Evolutionary conservation across 2,113 vertebrate species (phyloP).

Genomic region (Leucoraja erinaceus): DNA sequence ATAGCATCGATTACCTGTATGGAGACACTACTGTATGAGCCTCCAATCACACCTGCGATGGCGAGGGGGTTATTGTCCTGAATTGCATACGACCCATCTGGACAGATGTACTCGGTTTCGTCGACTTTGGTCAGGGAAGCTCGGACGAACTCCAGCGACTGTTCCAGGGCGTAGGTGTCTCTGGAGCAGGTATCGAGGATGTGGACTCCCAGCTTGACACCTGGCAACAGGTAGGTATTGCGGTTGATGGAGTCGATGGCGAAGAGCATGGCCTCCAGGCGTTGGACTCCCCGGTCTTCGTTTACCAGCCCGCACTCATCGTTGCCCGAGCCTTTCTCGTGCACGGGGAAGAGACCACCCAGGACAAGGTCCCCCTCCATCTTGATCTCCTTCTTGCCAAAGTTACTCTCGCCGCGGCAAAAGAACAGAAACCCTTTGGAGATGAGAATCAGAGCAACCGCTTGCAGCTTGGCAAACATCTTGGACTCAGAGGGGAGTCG

Average conservation of each 20-base stretch:
- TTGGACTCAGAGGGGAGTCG: background rate
- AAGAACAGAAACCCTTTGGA: slow-evolving; percentile 71
- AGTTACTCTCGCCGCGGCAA: slow-evolving; percentile 74
- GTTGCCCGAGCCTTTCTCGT: slow-evolving; percentile 85
- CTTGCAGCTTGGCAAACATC: slow-evolving; percentile 70
- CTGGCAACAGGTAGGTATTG: slow-evolving; percentile 76
- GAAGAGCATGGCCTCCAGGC: slow-evolving; percentile 95
- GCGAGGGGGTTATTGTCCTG: slow-evolving; percentile 88
- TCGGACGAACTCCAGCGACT: slow-evolving; percentile 94
- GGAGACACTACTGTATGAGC: slow-evolving; percentile 95
- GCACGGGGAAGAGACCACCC: slow-evolving; percentile 93
- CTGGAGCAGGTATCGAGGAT: slow-evolving; percentile 95
- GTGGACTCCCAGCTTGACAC: slow-evolving; percentile 84
- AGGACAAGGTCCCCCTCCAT: slow-evolving; percentile 94
- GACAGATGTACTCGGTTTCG: slow-evolving; percentile 96
- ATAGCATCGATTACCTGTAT: slow-evolving; percentile 72
- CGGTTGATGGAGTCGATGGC: slow-evolving; percentile 92
- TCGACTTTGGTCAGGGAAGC: slow-evolving; percentile 96
- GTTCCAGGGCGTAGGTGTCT: slow-evolving; percentile 94
- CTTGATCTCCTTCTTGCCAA: slow-evolving; percentile 83
- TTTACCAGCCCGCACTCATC: slow-evolving; percentile 95
- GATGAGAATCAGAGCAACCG: slow-evolving; percentile 73
- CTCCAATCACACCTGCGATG: slow-evolving; percentile 89
- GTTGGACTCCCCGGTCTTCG: slow-evolving; percentile 89
- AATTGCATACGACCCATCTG: slow-evolving; percentile 88